phyloP scores from a whole-genome alignment of 1,140 invertebrate species.

The Drosophila fuyamai region DNA sequence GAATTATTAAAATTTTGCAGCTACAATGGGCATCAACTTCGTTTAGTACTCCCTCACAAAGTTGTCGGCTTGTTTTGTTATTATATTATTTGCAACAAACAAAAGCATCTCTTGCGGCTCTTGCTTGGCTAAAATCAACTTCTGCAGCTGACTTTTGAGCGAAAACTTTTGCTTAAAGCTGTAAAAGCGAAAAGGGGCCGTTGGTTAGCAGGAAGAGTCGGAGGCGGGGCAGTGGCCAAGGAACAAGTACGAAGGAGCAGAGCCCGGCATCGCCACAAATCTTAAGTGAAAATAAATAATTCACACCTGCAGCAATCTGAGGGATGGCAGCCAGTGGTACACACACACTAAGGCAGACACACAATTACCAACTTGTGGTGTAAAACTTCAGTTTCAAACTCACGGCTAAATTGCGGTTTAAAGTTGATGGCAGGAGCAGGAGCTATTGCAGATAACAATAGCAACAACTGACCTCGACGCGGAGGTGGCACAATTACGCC shows the following conservation, averaged over 20 bases:
- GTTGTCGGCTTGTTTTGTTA: slow-evolving; percentile 31
- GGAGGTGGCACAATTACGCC: slow-evolving; percentile 60
- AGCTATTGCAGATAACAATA: slow-evolving; percentile 16
- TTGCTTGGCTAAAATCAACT: slow-evolving; percentile 68
- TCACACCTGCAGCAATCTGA: slow-evolving; percentile 79
- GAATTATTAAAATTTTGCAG: too few species aligned
- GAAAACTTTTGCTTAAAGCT: slow-evolving; percentile 71
- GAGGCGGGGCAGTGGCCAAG: background rate
- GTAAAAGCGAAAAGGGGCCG: slow-evolving; percentile 38
- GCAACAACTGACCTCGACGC: slow-evolving; percentile 50
- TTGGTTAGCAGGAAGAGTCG: slow-evolving; percentile 12
- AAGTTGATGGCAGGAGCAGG: slow-evolving; percentile 58
- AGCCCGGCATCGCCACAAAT: slow-evolving; percentile 52
- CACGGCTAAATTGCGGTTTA: slow-evolving; percentile 71
- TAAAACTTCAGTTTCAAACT: slow-evolving; percentile 76
- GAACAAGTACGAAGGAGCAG: background rate
- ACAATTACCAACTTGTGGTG: slow-evolving; percentile 68
- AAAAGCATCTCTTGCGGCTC: slow-evolving; percentile 50
- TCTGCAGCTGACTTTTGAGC: slow-evolving; percentile 75
- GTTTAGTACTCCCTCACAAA: slow-evolving; percentile 7
- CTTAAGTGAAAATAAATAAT: slow-evolving; percentile 84
- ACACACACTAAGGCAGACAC: slow-evolving; percentile 50
- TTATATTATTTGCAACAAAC: slow-evolving; percentile 80
- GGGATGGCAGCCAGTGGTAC: slow-evolving; percentile 19
- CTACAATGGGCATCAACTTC: background rate